Evolutionary conservation across 2,888 invertebrate species (phyloP), one percentile per base, ranked within the genome.

Genomic region (Cosmia trapezina): DNA sequence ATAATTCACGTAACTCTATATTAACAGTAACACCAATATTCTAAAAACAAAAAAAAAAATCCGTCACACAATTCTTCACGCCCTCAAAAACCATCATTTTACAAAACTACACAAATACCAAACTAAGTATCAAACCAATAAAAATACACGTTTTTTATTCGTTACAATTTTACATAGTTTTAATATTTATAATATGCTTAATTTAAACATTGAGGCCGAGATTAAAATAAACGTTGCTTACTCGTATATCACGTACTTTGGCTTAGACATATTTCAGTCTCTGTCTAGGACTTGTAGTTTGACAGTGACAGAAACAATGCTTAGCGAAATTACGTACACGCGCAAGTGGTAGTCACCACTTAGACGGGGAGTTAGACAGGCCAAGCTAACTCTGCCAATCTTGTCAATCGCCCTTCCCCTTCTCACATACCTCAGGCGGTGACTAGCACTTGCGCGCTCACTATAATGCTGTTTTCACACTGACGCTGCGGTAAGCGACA

Each of bases 121-220:
- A 78, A 69, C 70, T 66, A 19, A 43, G 54, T 70, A 47, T 22
- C 12, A 28, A 59, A 51, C 12, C 57, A 78, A 81, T n/a, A 67
- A 51, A 54, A 73, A 68, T 70, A 83, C 78, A 79, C 53, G 3
- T 51, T 68, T 67, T 47, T 41, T 63, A 54, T 81, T 72, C 66
- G 69, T 80, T 82, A 84, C 69, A 74, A 76, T 70, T 82, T 80
- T 79, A 83, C 69, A 82, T 54, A 64, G n/a, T 63, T 70, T 54
- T 69, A 49, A 70, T 77, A 60, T 69, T 60, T 70, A 70, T 71
- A 5, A 71, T n/a, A n/a, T 56, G 28, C 67, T 80, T 75, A 70
- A 33, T 63, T 77, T 63, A 59, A 76, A 72, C 19, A 61, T 68
- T 62, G 65, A 4, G 14, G 28, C 9, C 12, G 19, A 57, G 28